A percentile compares a stretch with the other conserved stretches of the same genome.
Conservation (phyloP, 2,113 vertebrate genomes). For the Cottus gobio region DNA sequence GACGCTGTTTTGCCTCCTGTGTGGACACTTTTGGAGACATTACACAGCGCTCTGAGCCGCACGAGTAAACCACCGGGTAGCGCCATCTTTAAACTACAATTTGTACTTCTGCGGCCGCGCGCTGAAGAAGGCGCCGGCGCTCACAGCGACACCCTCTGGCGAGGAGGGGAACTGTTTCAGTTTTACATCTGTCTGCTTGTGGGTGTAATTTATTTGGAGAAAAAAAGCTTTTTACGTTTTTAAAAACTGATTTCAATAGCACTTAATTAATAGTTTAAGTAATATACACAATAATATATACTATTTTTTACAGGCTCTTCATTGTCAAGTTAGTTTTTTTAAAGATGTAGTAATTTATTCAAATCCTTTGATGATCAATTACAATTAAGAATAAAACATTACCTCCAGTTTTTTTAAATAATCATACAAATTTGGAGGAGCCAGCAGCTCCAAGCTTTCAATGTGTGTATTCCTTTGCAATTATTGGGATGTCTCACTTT, state of each 20-base stretch:
- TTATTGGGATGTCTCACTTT: background rate
- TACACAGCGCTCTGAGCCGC: conserved; percentile 66
- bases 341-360: background rate
- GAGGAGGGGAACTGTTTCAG: background rate
- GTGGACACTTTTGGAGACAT: conserved; percentile 51
- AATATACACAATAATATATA: background rate
- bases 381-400: background rate
- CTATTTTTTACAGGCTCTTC: background rate
- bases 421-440: background rate
- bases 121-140: fast-evolving
- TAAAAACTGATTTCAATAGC: no score
- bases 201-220: no score
- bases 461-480: background rate
- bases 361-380: background rate
- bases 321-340: background rate
- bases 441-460: background rate
- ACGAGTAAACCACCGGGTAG: conserved; percentile 68
- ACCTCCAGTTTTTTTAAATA: background rate
- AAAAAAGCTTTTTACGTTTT: no score
- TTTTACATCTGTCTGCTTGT: no score
- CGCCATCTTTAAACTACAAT: conserved; percentile 80
- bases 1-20: conserved; percentile 2
- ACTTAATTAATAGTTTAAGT: no score
- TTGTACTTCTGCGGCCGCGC: conserved; percentile 40
- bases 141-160: conserved; percentile 33